Conservation (phyloP, 2,797 vertebrate genomes). For the Peromyscus melanophrys region DNA sequence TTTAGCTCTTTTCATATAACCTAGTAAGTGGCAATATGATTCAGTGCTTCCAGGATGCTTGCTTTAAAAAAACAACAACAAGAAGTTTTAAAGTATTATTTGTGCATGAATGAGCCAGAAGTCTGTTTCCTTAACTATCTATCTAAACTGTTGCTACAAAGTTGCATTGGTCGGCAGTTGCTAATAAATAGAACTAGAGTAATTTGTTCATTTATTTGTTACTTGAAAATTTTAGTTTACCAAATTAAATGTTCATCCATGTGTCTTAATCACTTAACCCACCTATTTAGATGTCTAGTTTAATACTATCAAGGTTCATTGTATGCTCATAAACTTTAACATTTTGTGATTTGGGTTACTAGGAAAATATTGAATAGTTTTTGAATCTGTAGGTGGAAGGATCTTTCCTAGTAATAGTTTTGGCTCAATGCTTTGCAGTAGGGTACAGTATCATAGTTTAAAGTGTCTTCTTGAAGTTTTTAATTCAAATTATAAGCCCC, state of each 20-base stretch:
- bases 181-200: neutral
- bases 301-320: slow-evolving; percentile 51
- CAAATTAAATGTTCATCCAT: slow-evolving; percentile 32
- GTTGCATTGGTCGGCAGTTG: slow-evolving; percentile 57
- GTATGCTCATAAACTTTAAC: neutral
- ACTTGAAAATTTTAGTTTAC: slow-evolving; percentile 39
- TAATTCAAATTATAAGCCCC: slow-evolving; percentile 83
- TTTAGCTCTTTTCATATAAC: slow-evolving; percentile 4
- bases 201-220: neutral
- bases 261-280: neutral
- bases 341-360: slow-evolving; percentile 62
- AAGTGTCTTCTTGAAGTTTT: slow-evolving; percentile 64
- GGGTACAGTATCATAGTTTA: slow-evolving; percentile 51
- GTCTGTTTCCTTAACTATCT: slow-evolving; percentile 18
- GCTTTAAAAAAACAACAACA: neutral
- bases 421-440: neutral
- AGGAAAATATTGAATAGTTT: slow-evolving; percentile 24
- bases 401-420: slow-evolving; percentile 54
- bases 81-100: neutral
- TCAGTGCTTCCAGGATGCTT: neutral
- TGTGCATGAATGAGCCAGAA: slow-evolving; percentile 1
- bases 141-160: neutral
- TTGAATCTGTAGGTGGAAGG: slow-evolving; percentile 24
- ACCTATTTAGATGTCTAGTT: neutral
- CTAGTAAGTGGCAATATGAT: neutral